Evolutionary conservation across 2,888 invertebrate genomes (phyloP).

Genomic region (Lymantria monacha): DNA sequence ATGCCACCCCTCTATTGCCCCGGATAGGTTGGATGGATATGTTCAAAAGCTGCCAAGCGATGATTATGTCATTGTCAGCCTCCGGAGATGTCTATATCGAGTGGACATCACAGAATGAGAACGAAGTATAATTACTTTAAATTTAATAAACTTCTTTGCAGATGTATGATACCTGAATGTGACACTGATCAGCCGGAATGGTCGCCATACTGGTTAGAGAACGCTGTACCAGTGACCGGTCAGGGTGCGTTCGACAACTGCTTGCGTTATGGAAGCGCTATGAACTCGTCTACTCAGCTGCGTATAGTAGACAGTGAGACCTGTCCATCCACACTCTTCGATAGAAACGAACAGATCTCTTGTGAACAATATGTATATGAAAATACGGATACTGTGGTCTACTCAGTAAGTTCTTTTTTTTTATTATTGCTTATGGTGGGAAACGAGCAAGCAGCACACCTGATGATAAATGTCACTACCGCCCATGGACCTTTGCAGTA

Average conservation of each 20-base stretch:
- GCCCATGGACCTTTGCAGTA: no score
- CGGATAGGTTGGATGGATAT: no score
- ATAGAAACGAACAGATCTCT: slow-evolving; percentile 29
- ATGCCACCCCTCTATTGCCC: no score
- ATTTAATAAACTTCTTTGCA: neutral
- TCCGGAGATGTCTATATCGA: no score
- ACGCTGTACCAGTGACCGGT: slow-evolving; percentile 21
- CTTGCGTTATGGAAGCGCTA: slow-evolving; percentile 53
- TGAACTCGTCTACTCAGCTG: slow-evolving; percentile 2
- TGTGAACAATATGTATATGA: slow-evolving; percentile 60
- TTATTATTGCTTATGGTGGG: no score
- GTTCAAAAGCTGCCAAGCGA: no score
- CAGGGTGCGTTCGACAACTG: slow-evolving; percentile 64
- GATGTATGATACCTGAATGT: slow-evolving; percentile 44
- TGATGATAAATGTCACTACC: no score
- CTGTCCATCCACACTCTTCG: slow-evolving; percentile 58
- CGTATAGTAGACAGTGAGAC: slow-evolving; percentile 8
- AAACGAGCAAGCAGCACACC: no score
- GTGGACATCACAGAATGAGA: no score
- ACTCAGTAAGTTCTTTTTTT: slow-evolving; percentile 55
- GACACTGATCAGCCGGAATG: slow-evolving; percentile 43
- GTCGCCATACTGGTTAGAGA: slow-evolving; percentile 37
- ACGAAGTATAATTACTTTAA: no score
- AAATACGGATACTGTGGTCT: slow-evolving; percentile 58
- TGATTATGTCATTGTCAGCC: no score